These are phyloP conservation scores for Dicerorhinus sumatrensis DNA, from an alignment of 2,113 vertebrate species.

Conservation along the genomic window DNA sequence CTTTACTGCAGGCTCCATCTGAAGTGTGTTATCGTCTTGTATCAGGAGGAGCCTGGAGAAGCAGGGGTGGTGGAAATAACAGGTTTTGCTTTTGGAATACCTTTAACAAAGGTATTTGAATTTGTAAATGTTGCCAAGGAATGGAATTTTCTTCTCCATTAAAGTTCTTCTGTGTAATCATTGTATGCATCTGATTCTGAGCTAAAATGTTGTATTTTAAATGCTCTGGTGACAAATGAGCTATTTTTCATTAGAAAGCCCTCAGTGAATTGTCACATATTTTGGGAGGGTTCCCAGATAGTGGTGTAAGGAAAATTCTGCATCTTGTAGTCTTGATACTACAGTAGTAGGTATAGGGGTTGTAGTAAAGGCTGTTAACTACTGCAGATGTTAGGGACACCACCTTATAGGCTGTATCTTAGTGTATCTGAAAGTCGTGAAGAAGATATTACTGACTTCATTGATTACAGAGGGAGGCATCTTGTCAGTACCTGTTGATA, in stretches of 20 bases:
- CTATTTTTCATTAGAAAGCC: neutral
- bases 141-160: neutral
- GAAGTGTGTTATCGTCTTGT: neutral
- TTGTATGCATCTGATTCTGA: neutral
- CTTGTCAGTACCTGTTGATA: neutral
- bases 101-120: constrained; percentile 22
- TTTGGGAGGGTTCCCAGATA: neutral
- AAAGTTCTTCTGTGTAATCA: neutral
- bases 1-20: neutral
- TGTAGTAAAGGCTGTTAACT: neutral
- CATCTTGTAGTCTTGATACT: neutral
- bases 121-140: constrained; percentile 12
- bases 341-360: neutral
- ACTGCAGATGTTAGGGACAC: neutral
- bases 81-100: constrained; percentile 42
- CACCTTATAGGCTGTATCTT: neutral
- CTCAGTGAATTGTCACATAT: neutral
- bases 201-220: neutral
- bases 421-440: neutral
- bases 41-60: neutral
- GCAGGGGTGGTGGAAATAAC: constrained; percentile 27
- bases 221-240: neutral
- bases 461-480: neutral
- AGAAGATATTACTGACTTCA: neutral
- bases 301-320: neutral